Base-by-base conservation (phyloP, 2,797 vertebrate genomes). In the Poecilia picta region DNA sequence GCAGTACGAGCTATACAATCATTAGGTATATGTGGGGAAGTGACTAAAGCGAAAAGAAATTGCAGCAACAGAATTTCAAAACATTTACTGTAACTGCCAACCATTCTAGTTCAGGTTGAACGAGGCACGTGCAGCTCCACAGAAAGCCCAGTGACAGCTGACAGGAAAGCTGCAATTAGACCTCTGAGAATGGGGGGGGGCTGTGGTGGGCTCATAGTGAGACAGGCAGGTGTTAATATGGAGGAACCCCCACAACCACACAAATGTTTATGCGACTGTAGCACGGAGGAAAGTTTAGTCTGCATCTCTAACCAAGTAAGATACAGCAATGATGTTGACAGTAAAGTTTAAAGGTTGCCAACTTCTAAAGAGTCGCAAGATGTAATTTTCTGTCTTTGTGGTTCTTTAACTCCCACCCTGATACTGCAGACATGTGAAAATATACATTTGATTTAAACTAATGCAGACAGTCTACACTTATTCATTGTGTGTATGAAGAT, bases 161-260 rank as follows among this genome's bases (percentile, higher is more conserved):
- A 66, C 78, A 49, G 71, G 64, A 25, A 20, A 53, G 79, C 88
- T 89, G 72, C 68, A 93, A 85, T 94, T 91, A 93, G 87, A 92
- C 78, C 89, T 92, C 88, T 74, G 80, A 89, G 90, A 91, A 92
- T 33, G 33, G 33, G 33, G 25, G 43, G 53, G 8, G 18, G 66
- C 76, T 8, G 53, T 0, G 47, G 72, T 31, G 51, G 33, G 72
- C 28, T 55, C 73, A 43, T 41, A 53, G 49, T 51, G 41, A 73
- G 76, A 77, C 13, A 25, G 62, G 59, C 79, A 55, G 70, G 1
- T 72, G 80, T 33, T 15, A 47, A 36, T 62, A 20, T 66, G 47
- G 39, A 81, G 57, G n/a, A 74, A 45, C 25, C 49, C 49, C 18
- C 5, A 23, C 20, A 23, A 28, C n/a, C n/a, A 15, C 45, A 0